These are phyloP conservation scores for Triplophysa rosa DNA, from an alignment of 2,113 vertebrate genomes.

Conservation along the genomic window DNA sequence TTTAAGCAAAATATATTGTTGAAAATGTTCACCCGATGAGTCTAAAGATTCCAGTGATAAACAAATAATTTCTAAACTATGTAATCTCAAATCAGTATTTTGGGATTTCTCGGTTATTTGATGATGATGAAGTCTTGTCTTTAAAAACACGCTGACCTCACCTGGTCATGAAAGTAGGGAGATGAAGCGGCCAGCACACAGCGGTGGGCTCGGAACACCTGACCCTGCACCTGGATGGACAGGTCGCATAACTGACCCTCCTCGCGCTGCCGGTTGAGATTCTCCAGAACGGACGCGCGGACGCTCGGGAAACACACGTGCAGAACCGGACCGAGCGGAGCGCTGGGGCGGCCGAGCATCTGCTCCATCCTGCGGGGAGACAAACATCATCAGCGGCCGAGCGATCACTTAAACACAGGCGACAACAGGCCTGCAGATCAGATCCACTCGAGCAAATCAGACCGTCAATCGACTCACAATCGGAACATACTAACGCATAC, in stretches of 20 bases:
- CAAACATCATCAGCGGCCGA: background rate
- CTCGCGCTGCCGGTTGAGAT: constrained; percentile 85
- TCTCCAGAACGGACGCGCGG: constrained; percentile 81
- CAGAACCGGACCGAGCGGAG: constrained; percentile 62
- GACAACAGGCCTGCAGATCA: background rate
- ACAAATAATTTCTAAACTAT: too few relatives aligned
- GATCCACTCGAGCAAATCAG: background rate
- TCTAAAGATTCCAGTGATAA: too few relatives aligned
- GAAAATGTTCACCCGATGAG: too few relatives aligned
- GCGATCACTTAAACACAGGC: too few relatives aligned
- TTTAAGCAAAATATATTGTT: too few relatives aligned
- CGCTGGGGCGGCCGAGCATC: constrained; percentile 12
- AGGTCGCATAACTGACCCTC: constrained; percentile 84
- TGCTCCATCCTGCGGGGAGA: constrained; percentile 27
- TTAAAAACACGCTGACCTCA: background rate
- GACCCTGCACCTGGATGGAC: constrained; percentile 80
- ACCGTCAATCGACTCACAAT: background rate
- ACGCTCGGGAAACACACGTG: constrained; percentile 87
- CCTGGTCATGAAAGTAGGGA: constrained; percentile 86
- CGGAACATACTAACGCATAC: too few relatives aligned
- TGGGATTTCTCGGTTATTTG: background rate
- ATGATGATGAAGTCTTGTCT: background rate
- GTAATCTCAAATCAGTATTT: too few relatives aligned
- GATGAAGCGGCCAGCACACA: constrained; percentile 82
- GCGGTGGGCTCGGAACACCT: constrained; percentile 79